Evolutionary conservation across 2,797 vertebrate genomes (phyloP).

Genomic region (Hephaestus fuliginosus): DNA sequence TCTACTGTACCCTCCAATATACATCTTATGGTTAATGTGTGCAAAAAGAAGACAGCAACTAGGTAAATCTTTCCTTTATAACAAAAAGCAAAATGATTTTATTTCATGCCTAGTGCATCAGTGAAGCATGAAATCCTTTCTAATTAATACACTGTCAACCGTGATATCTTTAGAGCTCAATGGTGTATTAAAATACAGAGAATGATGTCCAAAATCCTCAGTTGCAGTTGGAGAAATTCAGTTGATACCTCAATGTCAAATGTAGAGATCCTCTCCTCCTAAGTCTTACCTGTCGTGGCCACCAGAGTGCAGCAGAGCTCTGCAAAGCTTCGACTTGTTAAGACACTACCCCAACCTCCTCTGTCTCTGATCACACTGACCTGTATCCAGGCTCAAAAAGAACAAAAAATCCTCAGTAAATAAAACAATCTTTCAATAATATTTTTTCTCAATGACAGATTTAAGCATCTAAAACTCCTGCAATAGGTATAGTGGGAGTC

Average conservation of each 20-base stretch:
- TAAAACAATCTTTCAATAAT: too few species aligned
- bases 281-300: slow-evolving; percentile 31
- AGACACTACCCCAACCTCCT: not conserved
- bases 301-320: slow-evolving; percentile 78
- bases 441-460: not conserved
- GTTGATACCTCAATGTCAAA: not conserved
- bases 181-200: not conserved
- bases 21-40: not conserved
- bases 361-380: not conserved
- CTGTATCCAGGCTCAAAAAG: too few species aligned
- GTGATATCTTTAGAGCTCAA: not conserved
- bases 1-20: not conserved
- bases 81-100: too few species aligned
- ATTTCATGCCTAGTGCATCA: too few species aligned
- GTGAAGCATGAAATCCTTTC: too few species aligned
- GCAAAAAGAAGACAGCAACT: too few species aligned
- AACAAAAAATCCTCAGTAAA: not conserved
- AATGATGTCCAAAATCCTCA: not conserved
- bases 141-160: too few species aligned
- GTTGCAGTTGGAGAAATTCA: not conserved
- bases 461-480: too few species aligned
- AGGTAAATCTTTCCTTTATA: too few species aligned
- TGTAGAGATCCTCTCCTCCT: not conserved
- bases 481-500: not conserved
- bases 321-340: not conserved